Base-by-base conservation (phyloP, 2,113 vertebrate species). In the Chionis minor region DNA sequence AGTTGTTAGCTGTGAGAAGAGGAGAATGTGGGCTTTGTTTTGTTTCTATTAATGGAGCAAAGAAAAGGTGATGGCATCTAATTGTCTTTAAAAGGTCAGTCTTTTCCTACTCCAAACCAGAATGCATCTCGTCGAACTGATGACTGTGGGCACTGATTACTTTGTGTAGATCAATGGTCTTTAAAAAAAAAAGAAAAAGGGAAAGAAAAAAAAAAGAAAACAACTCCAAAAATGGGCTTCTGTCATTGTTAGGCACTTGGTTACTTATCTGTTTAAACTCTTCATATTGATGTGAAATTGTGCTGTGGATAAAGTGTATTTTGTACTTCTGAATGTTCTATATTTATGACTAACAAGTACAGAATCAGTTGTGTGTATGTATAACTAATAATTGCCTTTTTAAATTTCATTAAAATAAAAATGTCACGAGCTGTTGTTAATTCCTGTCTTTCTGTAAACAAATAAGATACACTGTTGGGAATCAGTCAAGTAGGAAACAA, bases 321-420 rank as follows among this genome's bases (percentile, higher is more conserved):
- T 97, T 98, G 98, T 98, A 97, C 96, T 97, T 97, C 95, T 97
- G 97, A 97, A 97, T 97, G 98, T 98, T 97, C 97, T 98, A 96
- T 98, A 97, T 97, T 97, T 96, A 94, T 96, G 98, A 98, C 98
- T 98, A 98, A 98, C 97, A 95, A 88, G 95, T 94, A 97, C 94
- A 96, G 97, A 97, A 97, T 97, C 84, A 58, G 97, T 97, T 92
- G 97, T 98, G 98, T 97, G 96, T 97, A 96, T 97, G 98, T 98
- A 94, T 97, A 97, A 98, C 98, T 97, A 97, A 97, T 98, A 97
- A 98, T 90, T 97, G 97, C 97, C 97, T 98, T 98, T 98, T 98
- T 95, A 98, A 96, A 97, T 95, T 97, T 98, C 98, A 97, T 97
- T 96, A 95, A 97, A 98, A 98, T 98, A 98, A 98, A 98, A 95